These are phyloP conservation scores for Cephus cinctus DNA, from an alignment of 1,140 invertebrate genomes.

Conservation along the genomic window DNA sequence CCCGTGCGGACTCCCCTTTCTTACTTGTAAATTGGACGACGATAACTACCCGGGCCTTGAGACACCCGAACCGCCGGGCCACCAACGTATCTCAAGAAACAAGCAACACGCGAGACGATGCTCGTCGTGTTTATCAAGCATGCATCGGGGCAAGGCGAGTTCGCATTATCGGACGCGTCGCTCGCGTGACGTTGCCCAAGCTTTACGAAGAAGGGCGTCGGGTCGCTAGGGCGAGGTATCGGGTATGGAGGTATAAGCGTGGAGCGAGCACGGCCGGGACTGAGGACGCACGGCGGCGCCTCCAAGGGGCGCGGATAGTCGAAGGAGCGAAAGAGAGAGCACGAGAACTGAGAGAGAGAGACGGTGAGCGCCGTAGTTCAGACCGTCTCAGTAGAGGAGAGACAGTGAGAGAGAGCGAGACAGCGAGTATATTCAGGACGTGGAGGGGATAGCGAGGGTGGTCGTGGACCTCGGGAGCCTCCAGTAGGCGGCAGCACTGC, in stretches of 20 bases:
- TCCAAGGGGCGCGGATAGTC: slow-evolving; percentile 11
- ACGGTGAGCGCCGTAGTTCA: neutral
- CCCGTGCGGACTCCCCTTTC: too few species aligned
- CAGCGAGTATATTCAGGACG: neutral
- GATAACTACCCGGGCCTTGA: too few species aligned
- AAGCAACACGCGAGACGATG: too few species aligned
- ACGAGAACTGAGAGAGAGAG: neutral
- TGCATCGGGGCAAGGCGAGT: too few species aligned
- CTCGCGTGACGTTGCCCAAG: slow-evolving; percentile 36
- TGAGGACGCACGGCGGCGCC: slow-evolving; percentile 13
- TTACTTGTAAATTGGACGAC: too few species aligned
- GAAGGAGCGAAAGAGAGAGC: neutral
- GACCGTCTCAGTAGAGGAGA: slow-evolving; percentile 6
- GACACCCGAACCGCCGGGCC: too few species aligned
- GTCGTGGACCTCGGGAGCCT: slow-evolving; percentile 9
- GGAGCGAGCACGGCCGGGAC: slow-evolving; percentile 9
- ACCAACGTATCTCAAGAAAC: too few species aligned
- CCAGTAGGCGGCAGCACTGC: slow-evolving; percentile 58
- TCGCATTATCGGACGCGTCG: slow-evolving; percentile 40
- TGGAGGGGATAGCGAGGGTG: neutral
- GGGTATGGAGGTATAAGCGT: slow-evolving; percentile 9
- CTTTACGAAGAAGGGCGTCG: slow-evolving; percentile 26
- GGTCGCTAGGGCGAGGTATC: neutral
- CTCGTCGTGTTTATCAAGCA: too few species aligned
- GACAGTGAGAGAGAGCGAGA: slow-evolving; percentile 4